Base-by-base conservation (phyloP, 2,888 invertebrate genomes). In the Apodemia hepburni region DNA sequence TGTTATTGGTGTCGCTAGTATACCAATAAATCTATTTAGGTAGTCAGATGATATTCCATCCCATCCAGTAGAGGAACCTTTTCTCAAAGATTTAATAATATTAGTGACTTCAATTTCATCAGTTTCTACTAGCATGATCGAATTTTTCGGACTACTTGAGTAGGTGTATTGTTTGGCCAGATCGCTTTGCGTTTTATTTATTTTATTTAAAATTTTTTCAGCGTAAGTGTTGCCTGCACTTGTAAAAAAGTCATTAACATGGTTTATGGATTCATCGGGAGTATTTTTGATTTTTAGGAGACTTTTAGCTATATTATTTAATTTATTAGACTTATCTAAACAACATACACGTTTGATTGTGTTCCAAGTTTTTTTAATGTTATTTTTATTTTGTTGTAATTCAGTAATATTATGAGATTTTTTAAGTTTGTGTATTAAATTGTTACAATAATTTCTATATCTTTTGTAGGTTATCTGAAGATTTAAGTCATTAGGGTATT, bases 361-460 rank as follows among this genome's bases (percentile, higher is more conserved):
- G 42, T 42, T 42, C 42, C 42, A 42, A 15, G 42, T 42, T 42
- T 42, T 42, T 42, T 42, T 42, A 9, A 42, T 42, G 15, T 15
- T 15, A 15, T 42, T 15, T 42, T 42, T 12, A 4, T 42, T 42
- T 42, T 15, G 42, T 5, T 42, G 15, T 42, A 42, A 42, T 42
- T 42, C 42, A 42, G 42, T 15, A 3, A 42, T 42, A 42, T 42
- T 15, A 42, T 42, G 3, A 9, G 17, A 5, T 18, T 49, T 49
- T 49, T 49, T 49, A 15, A 18, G 49, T 1, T 6, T 49, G 9
- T 49, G 49, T 6, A 49, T 8, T 7, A 49, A 4, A 8, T 58
- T 29, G 8, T 27, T 58, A 9, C 33, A 58, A 27, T 58, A 15
- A 58, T 58, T 58, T 15, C 27, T 58, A 27, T 29, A 58, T 58